Conservation (phyloP, 1,140 invertebrate genomes). For the Cyrtorhinus lividipennis region DNA sequence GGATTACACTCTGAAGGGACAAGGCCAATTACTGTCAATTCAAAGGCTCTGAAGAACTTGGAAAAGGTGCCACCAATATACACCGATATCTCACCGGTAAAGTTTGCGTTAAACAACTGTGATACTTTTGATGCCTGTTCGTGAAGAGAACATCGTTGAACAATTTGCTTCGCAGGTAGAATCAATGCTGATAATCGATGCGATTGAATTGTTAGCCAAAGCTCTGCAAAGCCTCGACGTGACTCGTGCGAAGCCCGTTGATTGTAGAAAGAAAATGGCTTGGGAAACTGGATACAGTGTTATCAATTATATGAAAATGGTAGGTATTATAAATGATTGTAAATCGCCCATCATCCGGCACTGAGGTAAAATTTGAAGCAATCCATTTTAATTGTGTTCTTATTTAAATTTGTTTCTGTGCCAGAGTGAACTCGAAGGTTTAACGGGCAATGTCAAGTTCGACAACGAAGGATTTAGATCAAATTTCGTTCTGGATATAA, state of each 20-base stretch:
- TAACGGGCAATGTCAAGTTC: slow-evolving; percentile 74
- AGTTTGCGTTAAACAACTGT: too few relatives aligned
- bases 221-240: slow-evolving; percentile 40
- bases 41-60: too few relatives aligned
- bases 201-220: slow-evolving; percentile 50
- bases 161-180: too few relatives aligned
- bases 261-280: slow-evolving; percentile 39
- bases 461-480: slow-evolving; percentile 68
- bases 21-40: too few relatives aligned
- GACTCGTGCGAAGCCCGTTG: slow-evolving; percentile 39
- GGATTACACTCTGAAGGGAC: too few relatives aligned
- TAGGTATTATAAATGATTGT: slow-evolving; percentile 28
- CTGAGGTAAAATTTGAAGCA: too few relatives aligned
- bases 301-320: slow-evolving; percentile 59
- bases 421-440: slow-evolving; percentile 50
- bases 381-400: neutral
- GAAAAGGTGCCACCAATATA: too few relatives aligned
- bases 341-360: neutral
- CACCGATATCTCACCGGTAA: too few relatives aligned
- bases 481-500: slow-evolving; percentile 62
- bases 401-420: slow-evolving; percentile 17
- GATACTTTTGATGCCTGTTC: too few relatives aligned
- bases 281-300: slow-evolving; percentile 53
- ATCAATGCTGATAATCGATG: slow-evolving; percentile 60
- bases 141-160: too few relatives aligned